Percentiles rank a stretch among this genome's conserved stretches.
Conservation (phyloP, 2,113 vertebrate genomes). For the Cyphotilapia sp. region DNA sequence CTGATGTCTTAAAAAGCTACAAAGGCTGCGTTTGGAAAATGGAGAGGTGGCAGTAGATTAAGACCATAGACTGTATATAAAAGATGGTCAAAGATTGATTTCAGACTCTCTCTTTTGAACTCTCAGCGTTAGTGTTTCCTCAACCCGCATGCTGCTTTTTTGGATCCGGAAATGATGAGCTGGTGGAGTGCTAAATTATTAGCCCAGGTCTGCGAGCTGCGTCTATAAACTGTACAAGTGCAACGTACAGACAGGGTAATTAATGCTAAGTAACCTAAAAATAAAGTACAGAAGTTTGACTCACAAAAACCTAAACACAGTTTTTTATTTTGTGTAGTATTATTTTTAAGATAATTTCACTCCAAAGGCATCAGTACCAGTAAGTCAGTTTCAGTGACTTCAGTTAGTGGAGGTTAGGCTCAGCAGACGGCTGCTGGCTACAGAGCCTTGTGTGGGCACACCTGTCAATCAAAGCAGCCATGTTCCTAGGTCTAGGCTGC, state of each 20-base stretch:
- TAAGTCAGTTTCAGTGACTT: neutral
- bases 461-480: neutral
- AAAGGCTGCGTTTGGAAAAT: neutral
- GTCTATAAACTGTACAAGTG: neutral
- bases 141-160: fast-evolving
- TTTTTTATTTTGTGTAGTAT: neutral
- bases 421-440: neutral
- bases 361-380: neutral
- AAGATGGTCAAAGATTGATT: neutral
- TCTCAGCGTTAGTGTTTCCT: fast-evolving
- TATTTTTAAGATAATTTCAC: neutral
- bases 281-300: neutral
- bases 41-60: neutral
- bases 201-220: neutral
- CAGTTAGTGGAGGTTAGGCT: neutral
- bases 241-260: fast-evolving
- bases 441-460: neutral
- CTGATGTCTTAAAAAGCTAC: neutral
- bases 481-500: neutral
- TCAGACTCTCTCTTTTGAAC: neutral
- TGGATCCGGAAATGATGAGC: fast-evolving
- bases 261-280: neutral
- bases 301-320: neutral
- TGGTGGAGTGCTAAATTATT: neutral
- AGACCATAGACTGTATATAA: neutral